Evolutionary conservation across 2,797 vertebrate genomes (phyloP), one percentile per base, ranked within the genome.

Genomic region (Taeniopygia guttata): DNA sequence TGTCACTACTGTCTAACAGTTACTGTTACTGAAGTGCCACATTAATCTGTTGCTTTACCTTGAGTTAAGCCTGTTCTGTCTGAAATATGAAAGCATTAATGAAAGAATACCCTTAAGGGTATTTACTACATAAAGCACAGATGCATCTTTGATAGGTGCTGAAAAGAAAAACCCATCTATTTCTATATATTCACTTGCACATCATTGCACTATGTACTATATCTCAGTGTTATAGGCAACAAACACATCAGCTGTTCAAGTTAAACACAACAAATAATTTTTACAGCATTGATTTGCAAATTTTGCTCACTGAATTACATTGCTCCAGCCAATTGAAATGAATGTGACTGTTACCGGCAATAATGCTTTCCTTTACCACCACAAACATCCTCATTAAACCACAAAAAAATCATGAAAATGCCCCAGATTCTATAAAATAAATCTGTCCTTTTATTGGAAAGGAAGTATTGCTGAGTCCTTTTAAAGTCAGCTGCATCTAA

Each of bases 201-300:
- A 26, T 63, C 66, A 84, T 36, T 73, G 46, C 36, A 49, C 25
- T 69, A 42, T 32, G 42, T 42, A 48, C 40, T 76, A 7, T 27
- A 68, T 78, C 59, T 63, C 48, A 56, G 55, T 40, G 63, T 87
- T 83, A 79, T 8, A 43, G 29, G 49, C 89, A 84, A 62, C 43
- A 91, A 60, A 49, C 74, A 67, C 22, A 76, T 56, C 26, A 74
- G 68, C 40, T 72, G 84, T 62, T 93, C 42, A 82, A 64, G 19
- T 82, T 34, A 59, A 88, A 51, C 34, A 82, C 21, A 66, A 69
- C 46, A 84, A 89, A 82, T 88, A 20, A 78, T 63, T 84, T 95
- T 84, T 77, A 63, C 60, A 85, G 45, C 38, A 87, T 20, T 69
- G 38, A 89, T 85, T 90, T 91, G 78, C 49, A 96, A 87, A 94